These are phyloP conservation scores for Eupithecia tripunctaria DNA, from an alignment of 2,888 invertebrate genomes.

Conservation along the genomic window DNA sequence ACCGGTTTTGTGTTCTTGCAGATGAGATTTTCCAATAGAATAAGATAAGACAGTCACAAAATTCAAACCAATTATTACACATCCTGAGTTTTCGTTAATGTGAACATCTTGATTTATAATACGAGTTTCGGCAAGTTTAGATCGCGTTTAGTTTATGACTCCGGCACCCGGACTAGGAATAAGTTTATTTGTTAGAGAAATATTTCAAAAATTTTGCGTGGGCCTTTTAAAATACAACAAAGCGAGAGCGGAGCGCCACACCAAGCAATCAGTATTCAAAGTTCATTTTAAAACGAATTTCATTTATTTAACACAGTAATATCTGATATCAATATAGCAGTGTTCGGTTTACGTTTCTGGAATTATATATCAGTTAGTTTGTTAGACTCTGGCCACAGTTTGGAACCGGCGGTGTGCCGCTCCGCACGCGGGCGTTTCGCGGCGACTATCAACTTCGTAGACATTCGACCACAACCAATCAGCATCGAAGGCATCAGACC, in stretches of 20 bases:
- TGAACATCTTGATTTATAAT: conserved; percentile 76
- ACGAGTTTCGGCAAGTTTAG: conserved; percentile 78
- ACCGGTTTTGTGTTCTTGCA: conserved; percentile 82
- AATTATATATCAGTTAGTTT: conserved; percentile 35
- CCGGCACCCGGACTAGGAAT: conserved; percentile 73
- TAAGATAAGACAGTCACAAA: conserved; percentile 69
- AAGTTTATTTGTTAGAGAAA: conserved; percentile 82
- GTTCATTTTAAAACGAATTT: conserved; percentile 34
- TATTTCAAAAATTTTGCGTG: conserved; percentile 74
- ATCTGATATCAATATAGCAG: conserved; percentile 36
- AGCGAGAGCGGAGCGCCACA: conserved; percentile 64
- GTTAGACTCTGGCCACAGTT: conserved; percentile 48
- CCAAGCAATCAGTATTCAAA: conserved; percentile 48
- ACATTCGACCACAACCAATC: conserved; percentile 87
- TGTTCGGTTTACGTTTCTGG: conserved; percentile 40
- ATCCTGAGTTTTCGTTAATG: conserved; percentile 71
- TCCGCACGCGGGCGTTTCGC: conserved; percentile 68
- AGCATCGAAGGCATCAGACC: conserved; percentile 88
- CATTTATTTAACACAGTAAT: conserved; percentile 36
- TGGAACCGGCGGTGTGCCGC: conserved; percentile 55
- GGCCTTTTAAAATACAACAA: conserved; percentile 51
- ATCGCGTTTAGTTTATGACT: conserved; percentile 69
- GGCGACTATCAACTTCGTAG: conserved; percentile 89
- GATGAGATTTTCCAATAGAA: conserved; percentile 72
- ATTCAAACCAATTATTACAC: conserved; percentile 73